These are phyloP conservation scores for Nemotelus nigrinus DNA, from an alignment of 2,888 invertebrate species.

Conservation along the genomic window DNA sequence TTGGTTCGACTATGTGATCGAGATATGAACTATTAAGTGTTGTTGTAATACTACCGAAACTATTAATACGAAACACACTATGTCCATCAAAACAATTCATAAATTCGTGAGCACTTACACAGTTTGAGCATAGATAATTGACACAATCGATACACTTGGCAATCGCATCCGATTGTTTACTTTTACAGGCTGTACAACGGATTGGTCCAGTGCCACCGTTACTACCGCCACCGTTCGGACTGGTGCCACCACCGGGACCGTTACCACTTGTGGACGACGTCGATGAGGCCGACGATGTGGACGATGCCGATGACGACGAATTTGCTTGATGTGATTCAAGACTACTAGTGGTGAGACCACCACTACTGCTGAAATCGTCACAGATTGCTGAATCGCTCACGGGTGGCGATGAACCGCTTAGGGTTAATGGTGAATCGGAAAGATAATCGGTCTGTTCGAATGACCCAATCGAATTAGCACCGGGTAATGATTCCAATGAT, in stretches of 20 bases:
- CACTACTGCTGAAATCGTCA: slow-evolving; percentile 69
- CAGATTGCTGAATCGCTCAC: slow-evolving; percentile 86
- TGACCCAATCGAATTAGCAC: slow-evolving; percentile 89
- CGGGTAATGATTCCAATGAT: slow-evolving; percentile 89
- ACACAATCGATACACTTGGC: slow-evolving; percentile 97
- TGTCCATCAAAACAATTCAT: slow-evolving; percentile 99
- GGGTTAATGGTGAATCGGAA: slow-evolving; percentile 80
- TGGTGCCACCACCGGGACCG: slow-evolving; percentile 69
- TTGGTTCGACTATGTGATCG: slow-evolving; percentile 46
- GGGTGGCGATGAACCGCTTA: slow-evolving; percentile 88
- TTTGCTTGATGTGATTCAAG: slow-evolving; percentile 62
- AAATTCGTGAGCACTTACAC: slow-evolving; percentile 98
- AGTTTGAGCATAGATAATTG: slow-evolving; percentile 94
- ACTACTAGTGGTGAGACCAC: slow-evolving; percentile 56
- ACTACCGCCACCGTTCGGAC: slow-evolving; percentile 69
- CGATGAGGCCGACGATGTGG: slow-evolving; percentile 53
- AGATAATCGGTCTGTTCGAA: slow-evolving; percentile 84
- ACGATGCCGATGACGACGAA: slow-evolving; percentile 61
- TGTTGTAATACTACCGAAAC: slow-evolving; percentile 53
- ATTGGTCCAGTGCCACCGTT: slow-evolving; percentile 66
- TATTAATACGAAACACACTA: slow-evolving; percentile 73
- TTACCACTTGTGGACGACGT: slow-evolving; percentile 65
- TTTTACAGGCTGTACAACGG: slow-evolving; percentile 96
- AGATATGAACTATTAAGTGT: slow-evolving; percentile 48
- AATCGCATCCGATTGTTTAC: slow-evolving; percentile 91